phyloP scores from a whole-genome alignment of 1,140 invertebrate species.

The Nasonia giraulti region DNA sequence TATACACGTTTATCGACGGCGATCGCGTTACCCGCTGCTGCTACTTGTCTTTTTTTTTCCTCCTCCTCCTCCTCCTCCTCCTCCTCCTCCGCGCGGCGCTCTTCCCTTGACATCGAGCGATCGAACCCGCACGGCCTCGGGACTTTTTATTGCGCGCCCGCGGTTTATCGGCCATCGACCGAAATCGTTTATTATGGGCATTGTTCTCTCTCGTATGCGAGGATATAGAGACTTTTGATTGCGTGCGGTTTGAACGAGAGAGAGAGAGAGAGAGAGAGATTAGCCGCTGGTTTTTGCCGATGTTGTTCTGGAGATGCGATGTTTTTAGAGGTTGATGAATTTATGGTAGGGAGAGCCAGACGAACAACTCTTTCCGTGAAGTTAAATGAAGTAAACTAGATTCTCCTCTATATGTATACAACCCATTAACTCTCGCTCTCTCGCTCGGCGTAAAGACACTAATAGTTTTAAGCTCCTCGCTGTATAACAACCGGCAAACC shows the following conservation, averaged over 20 bases:
- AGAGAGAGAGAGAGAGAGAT: no score
- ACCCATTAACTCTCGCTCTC: not conserved
- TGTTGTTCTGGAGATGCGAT: no score
- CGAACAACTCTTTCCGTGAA: no score
- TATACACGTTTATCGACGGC: not conserved
- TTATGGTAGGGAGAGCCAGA: no score
- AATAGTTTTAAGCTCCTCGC: not conserved
- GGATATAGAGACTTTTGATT: no score
- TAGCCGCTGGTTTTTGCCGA: no score
- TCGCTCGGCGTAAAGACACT: not conserved
- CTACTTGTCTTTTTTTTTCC: not conserved
- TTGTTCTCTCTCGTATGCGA: no score
- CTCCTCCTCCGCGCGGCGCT: not conserved
- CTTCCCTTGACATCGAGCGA: slow-evolving; percentile 34
- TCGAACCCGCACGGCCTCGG: slow-evolving; percentile 10
- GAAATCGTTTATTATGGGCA: not conserved
- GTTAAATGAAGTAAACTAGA: no score
- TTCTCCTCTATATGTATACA: no score
- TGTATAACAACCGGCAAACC: not conserved
- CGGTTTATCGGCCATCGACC: slow-evolving; percentile 20
- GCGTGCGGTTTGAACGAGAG: no score
- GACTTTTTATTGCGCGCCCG: slow-evolving; percentile 2
- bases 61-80: not conserved
- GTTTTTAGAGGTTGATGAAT: no score
- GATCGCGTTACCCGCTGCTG: not conserved